These are phyloP conservation scores for Machaerirhynchus nigripectus DNA, from an alignment of 2,113 vertebrate species.

Conservation along the genomic window DNA sequence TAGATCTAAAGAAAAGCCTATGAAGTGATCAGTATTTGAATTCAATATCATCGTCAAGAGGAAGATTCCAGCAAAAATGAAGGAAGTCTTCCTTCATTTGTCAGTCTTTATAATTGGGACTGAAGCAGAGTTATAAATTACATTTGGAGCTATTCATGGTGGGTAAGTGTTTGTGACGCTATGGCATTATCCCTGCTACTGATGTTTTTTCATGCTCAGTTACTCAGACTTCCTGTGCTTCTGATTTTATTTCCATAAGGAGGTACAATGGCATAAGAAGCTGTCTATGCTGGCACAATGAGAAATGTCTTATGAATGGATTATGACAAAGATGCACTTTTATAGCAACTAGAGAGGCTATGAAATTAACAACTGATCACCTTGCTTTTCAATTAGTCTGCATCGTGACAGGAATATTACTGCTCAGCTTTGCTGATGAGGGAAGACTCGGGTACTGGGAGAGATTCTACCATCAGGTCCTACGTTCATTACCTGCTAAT, in stretches of 20 bases:
- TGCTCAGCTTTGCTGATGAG: not conserved
- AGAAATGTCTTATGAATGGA: not conserved
- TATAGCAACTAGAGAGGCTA: not conserved
- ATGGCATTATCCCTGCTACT: not conserved
- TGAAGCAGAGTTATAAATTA: not conserved
- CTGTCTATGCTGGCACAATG: not conserved
- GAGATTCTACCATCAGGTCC: not conserved
- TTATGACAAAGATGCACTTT: not conserved
- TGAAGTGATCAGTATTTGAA: not conserved
- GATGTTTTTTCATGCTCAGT: not conserved
- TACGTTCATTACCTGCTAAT: not conserved
- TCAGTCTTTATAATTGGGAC: not conserved
- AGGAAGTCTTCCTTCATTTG: not conserved
- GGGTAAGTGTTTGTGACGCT: not conserved
- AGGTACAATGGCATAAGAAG: not conserved
- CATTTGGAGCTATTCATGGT: not conserved
- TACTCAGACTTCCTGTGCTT: constrained; percentile 6
- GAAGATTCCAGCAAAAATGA: not conserved
- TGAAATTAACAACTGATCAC: not conserved
- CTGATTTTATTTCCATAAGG: not conserved
- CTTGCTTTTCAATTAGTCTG: not conserved
- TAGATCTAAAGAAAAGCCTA: not conserved
- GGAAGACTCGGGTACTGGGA: not conserved
- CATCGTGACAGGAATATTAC: not conserved
- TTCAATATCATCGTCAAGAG: not conserved